Percentiles rank a stretch among this genome's conserved stretches.
phyloP scores from a whole-genome alignment of 2,113 vertebrate species.

The Aleadryas rufinucha region DNA sequence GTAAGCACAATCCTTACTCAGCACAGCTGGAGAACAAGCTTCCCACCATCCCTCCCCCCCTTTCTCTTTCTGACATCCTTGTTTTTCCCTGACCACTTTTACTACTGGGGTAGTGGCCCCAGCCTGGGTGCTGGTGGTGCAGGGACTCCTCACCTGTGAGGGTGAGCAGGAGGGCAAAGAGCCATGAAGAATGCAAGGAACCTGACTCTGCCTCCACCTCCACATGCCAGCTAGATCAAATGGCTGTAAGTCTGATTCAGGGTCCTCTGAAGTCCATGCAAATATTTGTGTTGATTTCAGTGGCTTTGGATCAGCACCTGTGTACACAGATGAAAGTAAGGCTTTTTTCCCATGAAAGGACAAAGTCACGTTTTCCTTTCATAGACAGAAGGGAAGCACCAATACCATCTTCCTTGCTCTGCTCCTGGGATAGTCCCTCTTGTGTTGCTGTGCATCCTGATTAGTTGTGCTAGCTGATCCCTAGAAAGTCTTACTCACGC shows the following conservation, averaged over 20 bases:
- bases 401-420: background rate
- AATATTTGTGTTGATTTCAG: conserved; percentile 58
- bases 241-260: background rate
- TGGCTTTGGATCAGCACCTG: background rate
- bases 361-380: conserved; percentile 27
- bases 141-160: background rate
- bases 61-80: background rate
- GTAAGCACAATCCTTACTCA: conserved; percentile 11
- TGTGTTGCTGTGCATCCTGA: background rate
- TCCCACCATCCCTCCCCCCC: background rate
- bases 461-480: background rate
- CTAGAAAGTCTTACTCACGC: background rate
- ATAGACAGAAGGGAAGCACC: background rate
- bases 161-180: background rate
- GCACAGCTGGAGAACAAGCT: background rate
- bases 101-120: background rate
- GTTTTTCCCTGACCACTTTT: background rate
- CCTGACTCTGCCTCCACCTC: background rate
- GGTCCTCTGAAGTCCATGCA: conserved; percentile 5
- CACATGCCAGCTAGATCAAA: background rate
- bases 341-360: background rate
- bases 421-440: background rate
- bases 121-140: background rate
- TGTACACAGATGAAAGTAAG: background rate
- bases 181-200: background rate